Percentiles rank a stretch among this genome's conserved stretches.
Evolutionary conservation across 1,140 invertebrate genomes (phyloP).

Genomic region (Dendrolimus kikuchii): DNA sequence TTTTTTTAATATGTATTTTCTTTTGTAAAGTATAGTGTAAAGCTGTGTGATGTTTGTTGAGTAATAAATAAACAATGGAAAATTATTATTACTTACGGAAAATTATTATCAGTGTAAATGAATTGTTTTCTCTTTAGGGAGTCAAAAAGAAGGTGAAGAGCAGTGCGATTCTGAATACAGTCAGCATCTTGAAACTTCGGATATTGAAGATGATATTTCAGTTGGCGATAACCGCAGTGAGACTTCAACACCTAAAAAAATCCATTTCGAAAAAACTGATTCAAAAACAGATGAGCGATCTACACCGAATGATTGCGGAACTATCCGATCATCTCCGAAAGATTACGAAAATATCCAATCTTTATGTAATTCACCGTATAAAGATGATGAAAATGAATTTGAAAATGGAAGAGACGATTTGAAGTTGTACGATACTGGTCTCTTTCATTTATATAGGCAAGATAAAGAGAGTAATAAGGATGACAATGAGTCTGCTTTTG

Average conservation of each 20-base stretch:
- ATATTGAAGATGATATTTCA: constrained; percentile 60
- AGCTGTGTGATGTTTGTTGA: no score
- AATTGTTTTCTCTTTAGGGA: no score
- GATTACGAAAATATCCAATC: constrained; percentile 27
- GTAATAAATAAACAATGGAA: no score
- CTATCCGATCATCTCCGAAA: constrained; percentile 30
- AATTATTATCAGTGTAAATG: no score
- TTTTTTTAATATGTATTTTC: no score
- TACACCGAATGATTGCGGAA: constrained; percentile 40
- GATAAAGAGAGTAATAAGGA: constrained; percentile 50
- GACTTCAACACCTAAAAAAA: constrained; percentile 44
- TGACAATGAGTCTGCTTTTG: constrained; percentile 35
- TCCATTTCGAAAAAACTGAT: constrained; percentile 22
- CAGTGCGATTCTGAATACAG: constrained; percentile 28
- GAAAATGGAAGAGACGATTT: constrained; percentile 44
- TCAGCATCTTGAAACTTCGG: constrained; percentile 42
- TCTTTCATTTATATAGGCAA: constrained; percentile 57
- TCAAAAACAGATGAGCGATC: constrained; percentile 30
- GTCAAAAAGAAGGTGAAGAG: constrained; percentile 16
- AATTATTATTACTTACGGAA: no score
- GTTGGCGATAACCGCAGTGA: constrained; percentile 61
- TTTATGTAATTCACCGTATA: constrained; percentile 30
- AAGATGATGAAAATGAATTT: constrained; percentile 55
- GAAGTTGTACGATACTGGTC: constrained; percentile 50
- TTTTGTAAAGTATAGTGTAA: no score